Conservation (phyloP, 2,888 invertebrate genomes). For the Merodon equestris region DNA sequence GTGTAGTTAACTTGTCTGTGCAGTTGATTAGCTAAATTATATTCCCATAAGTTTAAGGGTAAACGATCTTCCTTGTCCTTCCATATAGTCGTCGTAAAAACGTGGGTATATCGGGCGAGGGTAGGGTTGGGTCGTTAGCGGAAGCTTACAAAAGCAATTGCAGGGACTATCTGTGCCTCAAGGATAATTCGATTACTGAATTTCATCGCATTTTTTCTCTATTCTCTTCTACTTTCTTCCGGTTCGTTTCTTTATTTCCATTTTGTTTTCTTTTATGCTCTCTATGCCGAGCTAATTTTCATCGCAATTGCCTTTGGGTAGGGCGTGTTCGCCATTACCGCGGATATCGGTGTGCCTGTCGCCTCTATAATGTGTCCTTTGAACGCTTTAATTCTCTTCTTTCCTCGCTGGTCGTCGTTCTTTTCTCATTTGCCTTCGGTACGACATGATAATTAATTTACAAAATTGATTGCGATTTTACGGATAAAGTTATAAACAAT, state of each 20-base stretch:
- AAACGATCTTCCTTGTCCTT: not conserved
- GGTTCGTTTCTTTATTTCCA: no score
- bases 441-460: constrained; percentile 30
- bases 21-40: constrained; percentile 61
- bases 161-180: constrained; percentile 6
- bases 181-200: constrained; percentile 36
- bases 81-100: not conserved
- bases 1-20: constrained; percentile 54
- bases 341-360: constrained; percentile 1
- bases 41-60: constrained; percentile 38
- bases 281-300: constrained; percentile 8
- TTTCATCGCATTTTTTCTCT: constrained; percentile 3
- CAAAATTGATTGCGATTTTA: constrained; percentile 38
- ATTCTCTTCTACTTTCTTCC: no score
- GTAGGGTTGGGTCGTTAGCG: constrained; percentile 13
- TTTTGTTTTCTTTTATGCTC: no score
- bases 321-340: constrained; percentile 25
- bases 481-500: constrained; percentile 35
- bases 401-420: constrained; percentile 1
- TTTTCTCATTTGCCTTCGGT: not conserved
- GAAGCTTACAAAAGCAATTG: not conserved
- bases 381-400: not conserved
- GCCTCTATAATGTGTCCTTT: not conserved
- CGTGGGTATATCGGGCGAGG: not conserved
- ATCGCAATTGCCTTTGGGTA: constrained; percentile 23